Evolutionary conservation across 2,113 vertebrate species (phyloP), one percentile per base, ranked within the genome.

Genomic region (Nicator chloris): DNA sequence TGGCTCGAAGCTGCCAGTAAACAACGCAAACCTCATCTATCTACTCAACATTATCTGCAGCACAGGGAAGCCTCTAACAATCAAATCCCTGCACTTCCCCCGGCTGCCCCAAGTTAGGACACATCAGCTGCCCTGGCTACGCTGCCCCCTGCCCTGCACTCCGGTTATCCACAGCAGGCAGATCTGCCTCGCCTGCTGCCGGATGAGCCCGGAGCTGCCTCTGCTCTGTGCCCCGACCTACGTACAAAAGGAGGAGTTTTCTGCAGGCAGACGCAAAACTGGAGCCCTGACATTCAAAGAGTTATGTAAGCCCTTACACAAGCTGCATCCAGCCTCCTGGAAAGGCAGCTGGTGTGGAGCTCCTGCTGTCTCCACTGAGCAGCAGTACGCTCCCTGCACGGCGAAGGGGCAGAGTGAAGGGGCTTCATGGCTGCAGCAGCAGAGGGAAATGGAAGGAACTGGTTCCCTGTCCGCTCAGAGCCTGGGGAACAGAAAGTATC

Each of bases 281-380:
- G 3, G 65, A 54, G 44, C 68, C 88, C 50, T 93, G 86, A 66
- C 82, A 57, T 72, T 85, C 39, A 85, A 71, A 24, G 17, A 80
- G 90, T 95, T 97, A 94, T 11, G 66, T 93, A 96, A 96, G 44
- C 71, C 75, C 54, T 92, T 87, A 88, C 70, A 53, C 72, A 93
- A 88, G 79, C 75, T 3, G 10, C 63, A 51, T 13, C 13, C 57
- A 73, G 68, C 30, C 45, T 88, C 47, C 82, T 0, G 10, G 39
- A 47, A 65, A 88, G 57, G 47, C 87, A 91, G 60, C 45, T 0
- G 0, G 69, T 39, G 13, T 6, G 16, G 59, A 53, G 75, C 82
- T 88, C 71, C 75, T 57, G 61, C 13, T 16, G 11, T 47, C 84
- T 85, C 61, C 2, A 1, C 53, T 16, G 39, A 33, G 63, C 47